Base-by-base conservation (phyloP, 2,888 invertebrate species). In the Calliphora vomitoria region DNA sequence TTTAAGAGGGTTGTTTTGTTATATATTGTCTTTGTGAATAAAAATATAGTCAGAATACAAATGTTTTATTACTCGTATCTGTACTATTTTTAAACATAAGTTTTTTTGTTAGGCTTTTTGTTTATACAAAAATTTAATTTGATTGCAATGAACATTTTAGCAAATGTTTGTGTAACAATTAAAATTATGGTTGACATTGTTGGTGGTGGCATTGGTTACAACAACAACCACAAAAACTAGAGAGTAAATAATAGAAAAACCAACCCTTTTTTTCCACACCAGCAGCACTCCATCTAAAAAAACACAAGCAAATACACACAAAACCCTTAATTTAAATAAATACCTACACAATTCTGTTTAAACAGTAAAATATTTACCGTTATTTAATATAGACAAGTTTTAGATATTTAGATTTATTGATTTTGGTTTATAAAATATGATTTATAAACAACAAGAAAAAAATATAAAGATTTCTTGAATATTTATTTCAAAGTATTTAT, bases 121-220 rank as follows among this genome's bases (percentile, higher is more conserved):
- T 35, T 35, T 4, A 35, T 35, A 35, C 35, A 35, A 35, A 35
- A 35, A 35, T 53, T 0, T 47, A 15, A n/a, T 20, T 69, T 62
- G 38, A 58, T 47, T 68, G 60, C 68, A 84, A 47, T 71, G 1
- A 53, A 82, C 55, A 72, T 69, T 78, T 82, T 68, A 38, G 55
- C 47, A 69, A 71, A 80, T 83, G 78, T 88, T 83, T 88, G 81
- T 78, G n/a, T 76, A 80, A 84, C 84, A 88, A 79, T 86, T 88
- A 88, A 78, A 82, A 83, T 88, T 84, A 71, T 84, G 86, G 75
- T 84, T 88, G 78, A 75, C 83, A 81, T 86, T 83, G 71, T 82
- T 47, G 79, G 60, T 47, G 79, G 60, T 47, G 47, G 25, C 76
- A 60, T 82, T 82, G 50, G 47, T 31, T 38, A 60, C 50, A 78